Evolutionary conservation across 1,140 invertebrate species (phyloP), one percentile per base, ranked within the genome.

Genomic region (Solen grandis): DNA sequence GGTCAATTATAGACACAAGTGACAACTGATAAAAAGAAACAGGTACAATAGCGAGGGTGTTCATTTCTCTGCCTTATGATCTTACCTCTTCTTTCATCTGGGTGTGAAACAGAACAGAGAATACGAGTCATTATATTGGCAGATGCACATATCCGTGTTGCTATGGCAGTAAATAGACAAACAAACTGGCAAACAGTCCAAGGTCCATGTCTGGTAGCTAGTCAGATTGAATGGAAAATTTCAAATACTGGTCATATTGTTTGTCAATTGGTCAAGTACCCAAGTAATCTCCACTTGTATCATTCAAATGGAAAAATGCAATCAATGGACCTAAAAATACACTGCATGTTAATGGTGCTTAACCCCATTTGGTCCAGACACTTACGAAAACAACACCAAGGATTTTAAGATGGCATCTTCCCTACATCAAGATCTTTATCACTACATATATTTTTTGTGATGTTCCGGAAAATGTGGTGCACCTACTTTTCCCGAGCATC

Each of bases 51-150:
- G 35, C 55, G 29, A 19, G 50, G 29, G 33, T 35, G 59, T 66
- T 50, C 59, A 59, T 63, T 63, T 66, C 35, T 63, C 33, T 65
- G 63, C 46, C 38, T 4, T 19, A 14, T 31, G 62, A 27, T 63
- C 81, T 83, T 83, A 83, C 81, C 81, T 83, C 74, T 57, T 77
- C 74, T 22, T 83, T 78, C 65, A 83, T 77, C 81, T 83, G 69
- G 38, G 16, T 38, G 69, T 69, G 41, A 60, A 54, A 60, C 72
- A 66, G 16, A 46, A 46, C 38, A 46, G n/a, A 41, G 31, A 31
- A 66, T 41, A 3, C 19, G 35, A 38, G 19, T 41, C 25, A 41
- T 5, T 25, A 16, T 4, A 62, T 4, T 62, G n/a, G 31, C 31
- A 25, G 2, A 4, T 19, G 19, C 31, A 1, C 16, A 36, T 8